Evolutionary conservation across 2,113 vertebrate species (phyloP).

Genomic region (Fulica atra): DNA sequence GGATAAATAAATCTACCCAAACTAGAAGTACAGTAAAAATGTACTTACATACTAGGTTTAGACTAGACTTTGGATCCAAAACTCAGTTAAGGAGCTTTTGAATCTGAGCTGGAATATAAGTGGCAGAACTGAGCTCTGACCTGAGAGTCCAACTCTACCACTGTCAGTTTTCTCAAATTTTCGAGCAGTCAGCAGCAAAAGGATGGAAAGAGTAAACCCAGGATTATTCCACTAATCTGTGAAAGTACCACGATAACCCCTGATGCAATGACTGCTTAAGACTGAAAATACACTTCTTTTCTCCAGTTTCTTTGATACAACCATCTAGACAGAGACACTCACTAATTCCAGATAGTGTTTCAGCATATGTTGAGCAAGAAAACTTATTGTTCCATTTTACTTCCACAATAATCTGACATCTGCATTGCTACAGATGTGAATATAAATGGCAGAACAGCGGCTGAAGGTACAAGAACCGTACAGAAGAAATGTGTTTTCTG

Average conservation of each 20-base stretch:
- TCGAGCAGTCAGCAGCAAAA: neutral
- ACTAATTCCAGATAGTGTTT: neutral
- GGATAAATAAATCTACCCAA: neutral
- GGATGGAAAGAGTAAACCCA: neutral
- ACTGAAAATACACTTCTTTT: neutral
- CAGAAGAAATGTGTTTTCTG: neutral
- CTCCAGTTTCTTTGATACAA: neutral
- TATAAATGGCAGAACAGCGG: neutral
- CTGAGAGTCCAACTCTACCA: neutral
- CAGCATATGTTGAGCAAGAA: neutral
- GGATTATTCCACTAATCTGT: neutral
- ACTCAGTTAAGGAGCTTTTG: neutral
- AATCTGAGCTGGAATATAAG: neutral
- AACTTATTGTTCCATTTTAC: neutral
- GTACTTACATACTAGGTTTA: neutral
- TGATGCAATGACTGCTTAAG: neutral
- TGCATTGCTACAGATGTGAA: neutral
- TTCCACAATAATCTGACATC: neutral
- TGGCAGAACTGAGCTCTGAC: neutral
- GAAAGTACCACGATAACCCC: neutral
- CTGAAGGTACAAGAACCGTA: neutral
- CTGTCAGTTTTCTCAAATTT: neutral
- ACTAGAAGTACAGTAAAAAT: neutral
- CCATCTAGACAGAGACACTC: neutral
- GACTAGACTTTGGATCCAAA: neutral